Percentiles rank a stretch among this genome's conserved stretches.
phyloP scores from a whole-genome alignment of 2,113 vertebrate species.

The Microcebus murinus region DNA sequence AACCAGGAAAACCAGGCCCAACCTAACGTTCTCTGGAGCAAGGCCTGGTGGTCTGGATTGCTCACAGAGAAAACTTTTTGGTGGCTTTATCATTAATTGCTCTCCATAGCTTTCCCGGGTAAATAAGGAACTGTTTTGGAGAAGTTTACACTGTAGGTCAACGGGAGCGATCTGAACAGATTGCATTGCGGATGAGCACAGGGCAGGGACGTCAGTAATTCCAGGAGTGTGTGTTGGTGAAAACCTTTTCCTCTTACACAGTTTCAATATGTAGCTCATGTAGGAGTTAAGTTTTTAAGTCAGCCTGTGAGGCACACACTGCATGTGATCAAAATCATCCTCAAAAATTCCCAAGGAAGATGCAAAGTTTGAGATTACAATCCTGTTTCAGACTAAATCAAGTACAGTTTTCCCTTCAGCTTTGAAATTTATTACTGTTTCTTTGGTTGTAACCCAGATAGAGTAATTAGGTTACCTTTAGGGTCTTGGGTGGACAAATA shows the following conservation, averaged over 20 bases:
- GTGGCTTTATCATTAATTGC: not conserved
- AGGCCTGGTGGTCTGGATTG: not conserved
- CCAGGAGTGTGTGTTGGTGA: not conserved
- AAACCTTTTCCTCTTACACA: not conserved
- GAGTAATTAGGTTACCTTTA: not conserved
- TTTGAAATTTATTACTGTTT: conserved; percentile 19
- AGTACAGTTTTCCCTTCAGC: not conserved
- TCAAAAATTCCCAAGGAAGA: not conserved
- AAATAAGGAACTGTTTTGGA: not conserved
- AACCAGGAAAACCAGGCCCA: not conserved
- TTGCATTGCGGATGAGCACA: not conserved
- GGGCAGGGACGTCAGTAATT: not conserved
- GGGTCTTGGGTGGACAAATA: not conserved
- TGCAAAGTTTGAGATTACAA: not conserved
- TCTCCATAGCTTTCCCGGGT: not conserved
- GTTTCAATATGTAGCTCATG: not conserved
- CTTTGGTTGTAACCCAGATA: conserved; percentile 1
- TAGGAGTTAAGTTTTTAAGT: conserved; percentile 5
- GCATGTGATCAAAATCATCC: not conserved
- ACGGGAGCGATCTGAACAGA: not conserved
- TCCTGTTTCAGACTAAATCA: not conserved
- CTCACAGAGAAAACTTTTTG: not conserved
- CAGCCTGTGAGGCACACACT: not conserved
- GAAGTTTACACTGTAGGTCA: not conserved
- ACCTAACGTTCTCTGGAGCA: not conserved